These are phyloP conservation scores for Ascaphus truei DNA, from an alignment of 2,113 vertebrate species.

Conservation along the genomic window DNA sequence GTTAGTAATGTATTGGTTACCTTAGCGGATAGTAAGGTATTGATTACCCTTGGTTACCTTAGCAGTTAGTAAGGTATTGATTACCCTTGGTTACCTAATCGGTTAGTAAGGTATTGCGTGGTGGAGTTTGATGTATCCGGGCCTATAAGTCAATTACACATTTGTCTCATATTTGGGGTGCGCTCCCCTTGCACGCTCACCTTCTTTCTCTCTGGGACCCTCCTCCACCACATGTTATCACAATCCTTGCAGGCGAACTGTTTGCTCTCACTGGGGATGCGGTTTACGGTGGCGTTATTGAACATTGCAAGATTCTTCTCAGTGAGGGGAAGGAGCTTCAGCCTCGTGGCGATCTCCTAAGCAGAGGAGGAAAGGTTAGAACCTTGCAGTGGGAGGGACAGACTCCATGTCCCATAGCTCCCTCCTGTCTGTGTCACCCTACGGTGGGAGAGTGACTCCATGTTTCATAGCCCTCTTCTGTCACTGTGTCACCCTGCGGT, in stretches of 20 bases:
- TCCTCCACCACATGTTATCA: conserved; percentile 68
- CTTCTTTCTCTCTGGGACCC: conserved; percentile 64
- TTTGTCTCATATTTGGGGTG: no score
- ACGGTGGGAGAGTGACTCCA: background rate
- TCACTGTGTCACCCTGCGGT: background rate
- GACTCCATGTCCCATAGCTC: background rate
- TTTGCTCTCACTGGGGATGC: conserved; percentile 49
- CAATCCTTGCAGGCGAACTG: conserved; percentile 66
- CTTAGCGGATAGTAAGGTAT: no score
- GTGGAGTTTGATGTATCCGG: no score
- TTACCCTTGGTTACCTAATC: no score
- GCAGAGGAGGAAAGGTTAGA: background rate
- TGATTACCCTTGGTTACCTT: no score
- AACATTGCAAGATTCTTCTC: conserved; percentile 65
- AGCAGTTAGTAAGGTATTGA: no score
- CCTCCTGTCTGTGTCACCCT: background rate
- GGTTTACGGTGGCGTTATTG: conserved; percentile 56
- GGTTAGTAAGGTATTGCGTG: no score
- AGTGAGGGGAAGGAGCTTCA: conserved; percentile 55
- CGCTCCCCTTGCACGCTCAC: no score
- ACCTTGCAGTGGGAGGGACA: background rate
- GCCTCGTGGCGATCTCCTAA: conserved; percentile 42
- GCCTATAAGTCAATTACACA: no score
- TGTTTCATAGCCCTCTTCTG: background rate
- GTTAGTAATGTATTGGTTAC: no score